Percentiles rank a stretch among this genome's conserved stretches.
Evolutionary conservation across 1,140 invertebrate genomes (phyloP).

Genomic region (Drosophila repleta): DNA sequence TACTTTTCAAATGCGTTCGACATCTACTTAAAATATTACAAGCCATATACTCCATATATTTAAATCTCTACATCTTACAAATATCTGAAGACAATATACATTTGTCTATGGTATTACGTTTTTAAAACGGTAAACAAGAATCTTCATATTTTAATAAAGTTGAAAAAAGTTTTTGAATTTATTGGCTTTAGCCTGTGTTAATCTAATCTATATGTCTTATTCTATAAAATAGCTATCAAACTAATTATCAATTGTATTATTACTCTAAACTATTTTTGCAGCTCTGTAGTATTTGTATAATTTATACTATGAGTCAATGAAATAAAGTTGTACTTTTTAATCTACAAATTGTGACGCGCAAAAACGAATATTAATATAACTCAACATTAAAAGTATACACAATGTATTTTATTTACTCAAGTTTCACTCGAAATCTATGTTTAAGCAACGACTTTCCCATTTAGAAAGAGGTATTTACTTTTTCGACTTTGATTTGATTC

Average conservation of each 20-base stretch:
- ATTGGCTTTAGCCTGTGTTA: constrained; percentile 59
- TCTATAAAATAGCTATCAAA: constrained; percentile 49
- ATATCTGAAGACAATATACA: background rate
- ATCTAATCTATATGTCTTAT: constrained; percentile 24
- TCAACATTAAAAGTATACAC: background rate
- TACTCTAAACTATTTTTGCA: constrained; percentile 65
- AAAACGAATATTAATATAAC: constrained; percentile 1
- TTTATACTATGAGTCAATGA: constrained; percentile 9
- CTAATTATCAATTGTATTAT: constrained; percentile 57
- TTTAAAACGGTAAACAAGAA: background rate
- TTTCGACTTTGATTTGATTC: too few species aligned
- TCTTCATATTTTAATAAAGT: constrained; percentile 16
- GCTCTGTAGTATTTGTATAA: constrained; percentile 54
- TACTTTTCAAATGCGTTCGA: too few species aligned
- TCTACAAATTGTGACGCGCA: constrained; percentile 1
- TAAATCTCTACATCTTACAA: background rate
- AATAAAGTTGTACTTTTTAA: constrained; percentile 1
- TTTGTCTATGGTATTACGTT: background rate
- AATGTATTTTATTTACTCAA: too few species aligned
- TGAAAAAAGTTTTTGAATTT: constrained; percentile 35
- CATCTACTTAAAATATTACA: too few species aligned
- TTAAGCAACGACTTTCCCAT: too few species aligned
- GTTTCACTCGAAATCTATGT: too few species aligned
- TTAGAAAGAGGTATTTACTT: too few species aligned
- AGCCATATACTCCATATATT: too few species aligned